Evolutionary conservation across 2,888 invertebrate species (phyloP), one percentile per base, ranked within the genome.

Genomic region (Cancer borealis): DNA sequence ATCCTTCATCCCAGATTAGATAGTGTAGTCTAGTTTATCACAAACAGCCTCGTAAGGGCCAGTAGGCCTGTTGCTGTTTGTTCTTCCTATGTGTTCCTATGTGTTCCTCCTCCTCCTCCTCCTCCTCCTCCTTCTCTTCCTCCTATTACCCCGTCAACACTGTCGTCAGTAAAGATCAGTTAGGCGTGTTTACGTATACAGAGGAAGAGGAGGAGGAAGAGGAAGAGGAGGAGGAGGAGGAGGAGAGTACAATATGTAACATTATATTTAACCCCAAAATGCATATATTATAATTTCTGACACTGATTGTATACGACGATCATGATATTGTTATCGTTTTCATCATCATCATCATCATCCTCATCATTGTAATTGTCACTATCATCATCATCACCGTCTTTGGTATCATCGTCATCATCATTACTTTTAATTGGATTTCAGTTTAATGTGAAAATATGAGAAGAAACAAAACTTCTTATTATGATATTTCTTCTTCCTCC

Each of bases 131-230:
- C 79, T 79, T 30, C 79, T 79, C 26, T 30, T 79, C 26, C 79
- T 79, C 79, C 26, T 79, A 79, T 79, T 79, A 79, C 79, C 79
- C 30, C 79, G 79, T 79, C 79, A 79, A 30, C 30, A 79, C 79
- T 2, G 79, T 79, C 79, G 26, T 79, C 30, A 79, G 30, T 0
- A 79, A 30, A 79, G 12, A 79, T 79, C 79, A 79, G 79, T 79
- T 79, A 79, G 30, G 30, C 30, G 14, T 10, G 30, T 79, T 79
- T 79, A 79, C 79, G 79, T 79, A 79, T 79, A 30, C 26, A 30
- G 30, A 79, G 30, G 26, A 73, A n/a, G 73, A 73, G 21, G 73
- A 73, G 17, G n/a, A 73, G 73, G 73, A 73, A n/a, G 73, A 73
- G 73, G n/a, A 73, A 21, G 73, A 73, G 3, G 8, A 66, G n/a